Evolutionary conservation across 1,140 invertebrate species (phyloP), one percentile per base, ranked within the genome.

Genomic region (Telenomus remus): DNA sequence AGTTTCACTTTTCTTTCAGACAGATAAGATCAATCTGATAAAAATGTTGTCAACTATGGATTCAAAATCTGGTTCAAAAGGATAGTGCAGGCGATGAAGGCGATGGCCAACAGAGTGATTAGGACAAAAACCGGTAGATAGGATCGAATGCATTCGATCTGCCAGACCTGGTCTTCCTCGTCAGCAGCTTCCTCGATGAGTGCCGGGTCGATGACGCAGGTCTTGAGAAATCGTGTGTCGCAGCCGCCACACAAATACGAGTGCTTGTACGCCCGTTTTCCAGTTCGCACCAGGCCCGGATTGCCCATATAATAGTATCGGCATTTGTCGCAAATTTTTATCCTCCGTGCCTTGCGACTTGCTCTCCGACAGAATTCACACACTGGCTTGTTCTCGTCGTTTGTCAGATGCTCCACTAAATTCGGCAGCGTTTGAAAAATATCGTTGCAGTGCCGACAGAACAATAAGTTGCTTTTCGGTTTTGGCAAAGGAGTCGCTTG

Each of bases 201-300:
- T 4, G 37, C 37, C n/a, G 37, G 37, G n/a, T 39, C 37, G 37
- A 39, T 39, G 37, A 39, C 37, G 37, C 37, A 39, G 37, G n/a
- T 39, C 37, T 9, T 39, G 37, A 39, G 37, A 9, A 39, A 39
- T 9, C 37, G 37, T 9, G 37, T 39, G 37, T 39, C 37, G 9
- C 37, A 39, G 37, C 37, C n/a, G 9, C 9, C 37, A 9, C 37
- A 39, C 37, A 39, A 9, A 39, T 39, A 39, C n/a, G 37, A 39
- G 37, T 39, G 37, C n/a, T 39, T 39, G 37, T 39, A 39, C 8
- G 1, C 37, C n/a, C 9, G 37, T n/a, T 9, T 2, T 3, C 37
- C 37, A 9, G 1, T 39, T 39, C n/a, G 37, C 37, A 39, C n/a
- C 37, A 39, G 37, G 9, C n/a, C 9, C n/a, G 37, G 37, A 39